Evolutionary conservation across 2,113 vertebrate genomes (phyloP).

Genomic region (Hippocampus guttulatus): DNA sequence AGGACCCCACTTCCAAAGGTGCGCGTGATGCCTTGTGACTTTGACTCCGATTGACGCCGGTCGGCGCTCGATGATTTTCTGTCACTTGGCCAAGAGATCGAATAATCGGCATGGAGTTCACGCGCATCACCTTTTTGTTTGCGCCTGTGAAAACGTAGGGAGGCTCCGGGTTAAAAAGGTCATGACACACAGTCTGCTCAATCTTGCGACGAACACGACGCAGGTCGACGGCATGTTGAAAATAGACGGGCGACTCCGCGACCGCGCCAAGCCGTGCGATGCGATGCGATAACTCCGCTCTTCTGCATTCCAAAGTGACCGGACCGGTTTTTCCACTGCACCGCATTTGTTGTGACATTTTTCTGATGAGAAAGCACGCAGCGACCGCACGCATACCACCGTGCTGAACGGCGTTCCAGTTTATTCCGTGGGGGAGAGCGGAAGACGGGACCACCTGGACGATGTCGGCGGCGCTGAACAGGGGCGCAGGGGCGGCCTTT

Average conservation of each 20-base stretch:
- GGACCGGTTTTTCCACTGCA: constrained; percentile 55
- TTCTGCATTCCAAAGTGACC: constrained; percentile 37
- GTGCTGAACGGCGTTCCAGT: constrained; percentile 38
- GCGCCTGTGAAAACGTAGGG: constrained; percentile 35
- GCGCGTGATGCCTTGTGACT: background rate
- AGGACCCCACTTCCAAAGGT: constrained; percentile 66
- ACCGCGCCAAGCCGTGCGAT: constrained; percentile 16
- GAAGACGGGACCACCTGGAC: constrained; percentile 61
- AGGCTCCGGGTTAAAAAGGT: constrained; percentile 12
- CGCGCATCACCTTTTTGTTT: constrained; percentile 44
- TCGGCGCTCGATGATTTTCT: background rate
- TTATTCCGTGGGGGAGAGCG: constrained; percentile 25
- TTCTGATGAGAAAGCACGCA: background rate
- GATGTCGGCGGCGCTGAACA: constrained; percentile 70
- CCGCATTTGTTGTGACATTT: background rate
- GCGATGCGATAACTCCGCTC: constrained; percentile 23
- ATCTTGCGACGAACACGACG: constrained; percentile 21
- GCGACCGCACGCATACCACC: constrained; percentile 25
- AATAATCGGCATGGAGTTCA: constrained; percentile 52
- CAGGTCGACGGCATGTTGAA: constrained; percentile 5
- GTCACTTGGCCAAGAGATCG: constrained; percentile 11
- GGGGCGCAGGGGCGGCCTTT: constrained; percentile 48
- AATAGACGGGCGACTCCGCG: constrained; percentile 36
- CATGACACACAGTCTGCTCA: constrained; percentile 9
- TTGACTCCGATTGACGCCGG: constrained; percentile 4